Evolutionary conservation across 2,797 vertebrate species (phyloP).

Genomic region (Coluber constrictor): DNA sequence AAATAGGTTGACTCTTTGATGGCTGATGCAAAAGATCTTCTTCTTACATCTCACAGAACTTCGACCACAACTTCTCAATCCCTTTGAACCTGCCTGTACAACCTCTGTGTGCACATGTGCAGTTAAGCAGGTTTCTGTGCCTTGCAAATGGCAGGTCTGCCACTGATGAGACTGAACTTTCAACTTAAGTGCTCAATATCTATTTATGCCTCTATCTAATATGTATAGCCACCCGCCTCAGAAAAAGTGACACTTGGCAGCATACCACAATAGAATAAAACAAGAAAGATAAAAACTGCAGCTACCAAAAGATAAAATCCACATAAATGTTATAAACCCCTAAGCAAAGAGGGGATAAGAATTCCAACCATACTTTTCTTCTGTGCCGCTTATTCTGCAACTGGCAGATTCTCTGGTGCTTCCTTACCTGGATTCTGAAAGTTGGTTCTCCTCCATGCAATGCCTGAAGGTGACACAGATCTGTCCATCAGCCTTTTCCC

Average conservation of each 20-base stretch:
- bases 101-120: not conserved
- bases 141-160: not conserved
- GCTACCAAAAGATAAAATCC: not conserved
- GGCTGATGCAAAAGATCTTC: not conserved
- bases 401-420: not conserved
- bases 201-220: not conserved
- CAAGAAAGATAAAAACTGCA: not conserved
- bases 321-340: not conserved
- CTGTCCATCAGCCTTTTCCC: not conserved
- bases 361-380: not conserved
- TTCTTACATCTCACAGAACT: not conserved
- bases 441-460: conserved; percentile 54
- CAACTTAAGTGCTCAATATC: not conserved
- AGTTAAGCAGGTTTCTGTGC: not conserved
- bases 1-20: not conserved
- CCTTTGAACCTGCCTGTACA: not conserved
- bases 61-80: not conserved
- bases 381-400: no score
- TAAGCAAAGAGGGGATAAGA: not conserved
- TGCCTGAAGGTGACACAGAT: conserved; percentile 7
- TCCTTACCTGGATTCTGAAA: conserved; percentile 69
- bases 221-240: not conserved
- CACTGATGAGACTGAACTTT: not conserved
- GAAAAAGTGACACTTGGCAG: not conserved
- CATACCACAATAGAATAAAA: not conserved